Base-by-base conservation (phyloP, 2,888 invertebrate species). In the Dasypogon diadema region DNA sequence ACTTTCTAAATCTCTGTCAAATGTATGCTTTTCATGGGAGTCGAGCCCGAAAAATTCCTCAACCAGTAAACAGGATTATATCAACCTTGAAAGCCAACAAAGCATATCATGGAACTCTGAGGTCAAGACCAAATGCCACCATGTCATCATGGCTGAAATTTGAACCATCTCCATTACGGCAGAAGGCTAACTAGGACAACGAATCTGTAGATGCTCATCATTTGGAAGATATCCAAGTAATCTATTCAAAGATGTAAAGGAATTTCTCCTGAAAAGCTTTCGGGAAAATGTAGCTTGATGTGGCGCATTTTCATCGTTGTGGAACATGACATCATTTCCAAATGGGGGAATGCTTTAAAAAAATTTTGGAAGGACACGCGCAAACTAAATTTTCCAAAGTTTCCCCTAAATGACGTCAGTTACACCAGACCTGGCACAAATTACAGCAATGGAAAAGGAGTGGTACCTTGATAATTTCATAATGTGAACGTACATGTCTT, bases 31-130 rank as follows among this genome's bases (percentile, higher is more conserved):
- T 48, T 48, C 48, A 48, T n/a, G 54, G 65, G n/a, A 48, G 6
- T 26, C 37, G 65, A 68, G 48, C n/a, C 65, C 65, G 65, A 24
- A 68, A 65, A 68, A 68, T 48, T 22, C 24, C 46, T 70, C 30
- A 54, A 54, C 54, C 34, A 54, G 54, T 54, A 70, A 70, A 70
- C 70, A 70, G 34, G 34, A 54, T 54, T 46, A 70, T 70, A 34
- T 70, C 54, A 70, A 70, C 70, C 70, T 70, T 70, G 70, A 70
- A 70, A 70, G 30, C 21, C 70, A 70, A 54, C 70, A 70, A 70
- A 70, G 54, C 70, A 70, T 70, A 70, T 54, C 51, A 70, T 54
- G 18, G 24, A 30, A 30, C 34, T 55, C 5, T 70, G 70, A 56
- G 73, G 56, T 73, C 73, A 56, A 42, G 56, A 73, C 55, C 73